Percentiles rank a stretch among this genome's conserved stretches.
Conservation (phyloP, 2,888 invertebrate genomes). For the Piscicola geometra region DNA sequence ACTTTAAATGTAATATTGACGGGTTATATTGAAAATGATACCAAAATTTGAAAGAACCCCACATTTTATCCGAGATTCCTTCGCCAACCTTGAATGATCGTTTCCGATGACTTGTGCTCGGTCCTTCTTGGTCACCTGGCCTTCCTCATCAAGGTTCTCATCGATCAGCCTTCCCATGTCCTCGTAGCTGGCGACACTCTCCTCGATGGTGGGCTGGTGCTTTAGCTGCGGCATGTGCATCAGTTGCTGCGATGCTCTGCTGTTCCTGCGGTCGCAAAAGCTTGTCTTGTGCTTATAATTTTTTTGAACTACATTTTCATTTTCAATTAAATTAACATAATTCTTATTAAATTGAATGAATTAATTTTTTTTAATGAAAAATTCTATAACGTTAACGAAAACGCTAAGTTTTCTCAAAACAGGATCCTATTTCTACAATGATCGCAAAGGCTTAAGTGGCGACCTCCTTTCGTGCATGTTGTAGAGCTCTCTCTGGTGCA, state of each 20-base stretch:
- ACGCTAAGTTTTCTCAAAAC: too few relatives aligned
- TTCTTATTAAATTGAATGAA: too few relatives aligned
- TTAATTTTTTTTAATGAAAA: too few relatives aligned
- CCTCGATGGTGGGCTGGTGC: constrained; percentile 13
- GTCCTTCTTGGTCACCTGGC: not conserved
- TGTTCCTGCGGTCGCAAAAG: not conserved
- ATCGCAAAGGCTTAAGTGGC: too few relatives aligned
- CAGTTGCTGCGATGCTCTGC: constrained; percentile 3
- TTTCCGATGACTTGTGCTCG: not conserved
- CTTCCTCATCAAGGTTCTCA: not conserved
- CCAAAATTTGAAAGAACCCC: not conserved
- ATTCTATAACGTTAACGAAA: too few relatives aligned
- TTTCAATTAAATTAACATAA: too few relatives aligned
- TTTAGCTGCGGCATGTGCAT: not conserved
- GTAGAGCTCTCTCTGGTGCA: constrained; percentile 7
- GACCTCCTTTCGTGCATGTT: constrained; percentile 14
- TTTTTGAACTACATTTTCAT: too few relatives aligned
- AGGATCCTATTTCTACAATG: too few relatives aligned
- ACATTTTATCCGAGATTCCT: not conserved
- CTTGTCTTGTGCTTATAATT: too few relatives aligned
- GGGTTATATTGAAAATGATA: not conserved
- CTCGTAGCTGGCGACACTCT: not conserved
- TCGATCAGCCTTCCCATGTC: not conserved
- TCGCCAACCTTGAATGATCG: constrained; percentile 4
- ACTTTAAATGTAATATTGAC: not conserved